These are phyloP conservation scores for Deilephila porcellus DNA, from an alignment of 2,888 invertebrate species.

Conservation along the genomic window DNA sequence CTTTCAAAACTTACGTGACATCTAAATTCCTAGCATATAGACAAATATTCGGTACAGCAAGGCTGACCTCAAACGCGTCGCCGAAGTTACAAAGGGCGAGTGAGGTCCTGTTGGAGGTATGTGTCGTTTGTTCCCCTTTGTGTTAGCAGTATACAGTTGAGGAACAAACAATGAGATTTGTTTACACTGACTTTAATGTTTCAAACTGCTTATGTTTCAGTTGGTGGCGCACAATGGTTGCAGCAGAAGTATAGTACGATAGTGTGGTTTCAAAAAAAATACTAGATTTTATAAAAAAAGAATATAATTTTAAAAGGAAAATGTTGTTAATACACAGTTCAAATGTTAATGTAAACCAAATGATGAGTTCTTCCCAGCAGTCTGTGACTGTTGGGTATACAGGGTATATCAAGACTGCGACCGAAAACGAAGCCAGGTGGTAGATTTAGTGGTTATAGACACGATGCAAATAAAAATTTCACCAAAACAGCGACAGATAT, in stretches of 20 bases:
- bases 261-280: background rate
- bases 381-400: no score
- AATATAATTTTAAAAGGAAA: no score
- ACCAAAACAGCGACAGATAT: no score
- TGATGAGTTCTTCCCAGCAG: no score
- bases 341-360: no score
- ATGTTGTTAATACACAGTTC: no score
- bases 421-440: no score
- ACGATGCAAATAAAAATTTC: no score
- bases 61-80: conserved; percentile 20
- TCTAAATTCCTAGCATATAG: background rate
- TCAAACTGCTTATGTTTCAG: background rate
- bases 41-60: background rate
- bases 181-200: background rate
- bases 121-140: conserved; percentile 21
- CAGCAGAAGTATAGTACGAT: background rate
- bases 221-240: background rate
- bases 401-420: no score
- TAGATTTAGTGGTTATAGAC: no score
- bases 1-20: background rate
- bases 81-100: conserved; percentile 25
- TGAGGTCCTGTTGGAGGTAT: conserved; percentile 19
- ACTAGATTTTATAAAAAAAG: no score
- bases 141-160: conserved; percentile 13
- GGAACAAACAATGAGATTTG: background rate